phyloP scores from a whole-genome alignment of 1,140 invertebrate species.

The Drosophila pachea region DNA sequence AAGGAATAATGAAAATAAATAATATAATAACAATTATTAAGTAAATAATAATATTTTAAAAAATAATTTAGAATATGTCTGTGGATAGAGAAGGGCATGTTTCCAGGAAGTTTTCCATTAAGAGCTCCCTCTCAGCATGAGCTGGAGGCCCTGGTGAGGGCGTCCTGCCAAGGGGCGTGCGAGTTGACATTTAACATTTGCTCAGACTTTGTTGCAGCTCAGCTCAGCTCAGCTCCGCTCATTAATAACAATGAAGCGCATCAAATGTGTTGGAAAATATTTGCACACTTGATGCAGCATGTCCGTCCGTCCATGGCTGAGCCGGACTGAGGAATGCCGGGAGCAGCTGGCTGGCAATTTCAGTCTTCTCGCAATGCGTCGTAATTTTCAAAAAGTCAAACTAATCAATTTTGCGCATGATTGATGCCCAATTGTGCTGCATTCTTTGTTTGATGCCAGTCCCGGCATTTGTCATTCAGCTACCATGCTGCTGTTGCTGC shows the following conservation, averaged over 20 bases:
- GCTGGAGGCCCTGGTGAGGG: conserved; percentile 6
- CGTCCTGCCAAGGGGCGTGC: neutral
- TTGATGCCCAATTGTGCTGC: conserved; percentile 74
- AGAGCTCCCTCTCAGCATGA: conserved; percentile 4
- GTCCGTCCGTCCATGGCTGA: neutral
- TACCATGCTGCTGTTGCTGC: conserved; percentile 8
- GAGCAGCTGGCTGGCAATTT: neutral
- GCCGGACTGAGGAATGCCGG: neutral
- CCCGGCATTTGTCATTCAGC: conserved; percentile 21
- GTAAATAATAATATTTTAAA: too few relatives aligned
- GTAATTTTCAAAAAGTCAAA: conserved; percentile 48
- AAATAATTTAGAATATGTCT: too few relatives aligned
- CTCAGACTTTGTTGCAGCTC: conserved; percentile 5
- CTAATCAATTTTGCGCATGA: conserved; percentile 76
- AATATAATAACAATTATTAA: too few relatives aligned
- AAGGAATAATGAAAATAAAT: too few relatives aligned
- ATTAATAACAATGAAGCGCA: conserved; percentile 63
- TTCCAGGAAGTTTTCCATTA: too few relatives aligned
- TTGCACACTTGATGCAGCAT: conserved; percentile 14
- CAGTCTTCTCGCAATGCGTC: conserved; percentile 6
- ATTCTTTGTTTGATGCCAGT: conserved; percentile 55
- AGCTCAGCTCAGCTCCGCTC: conserved; percentile 12
- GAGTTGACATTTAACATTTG: conserved; percentile 22
- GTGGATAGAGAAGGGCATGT: too few relatives aligned
- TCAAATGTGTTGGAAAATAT: conserved; percentile 47